Evolutionary conservation across 2,113 vertebrate genomes (phyloP), one percentile per base, ranked within the genome.

Genomic region (Nothoprocta perdicaria): DNA sequence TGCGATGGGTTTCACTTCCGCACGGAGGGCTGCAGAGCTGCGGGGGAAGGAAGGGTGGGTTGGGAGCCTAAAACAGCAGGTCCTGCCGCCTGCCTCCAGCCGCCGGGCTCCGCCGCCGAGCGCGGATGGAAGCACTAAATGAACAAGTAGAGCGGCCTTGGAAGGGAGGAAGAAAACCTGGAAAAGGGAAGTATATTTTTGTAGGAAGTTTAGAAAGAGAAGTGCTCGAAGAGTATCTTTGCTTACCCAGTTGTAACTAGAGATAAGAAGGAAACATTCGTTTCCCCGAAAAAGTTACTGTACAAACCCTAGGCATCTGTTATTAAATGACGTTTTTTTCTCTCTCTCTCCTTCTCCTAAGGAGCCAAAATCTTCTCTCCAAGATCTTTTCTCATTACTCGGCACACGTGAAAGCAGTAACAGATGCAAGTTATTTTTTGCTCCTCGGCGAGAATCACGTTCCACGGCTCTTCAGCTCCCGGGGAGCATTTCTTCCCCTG

Each of bases 1-100:
- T 92, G 90, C 9, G 45, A 53, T 3, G 38, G 96, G 94, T 93
- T 94, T 97, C 93, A 27, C 91, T 96, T 96, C 96, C 95, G 78
- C 73, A 82, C 68, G 78, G 91, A 93, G 89, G 96, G 90, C 69
- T 43, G 58, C 12, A 11, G 27, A 46, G 77, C n/a, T 69, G 73
- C 62, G 71, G 83, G 89, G 96, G 92, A 84, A 95, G 95, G 94
- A 91, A 93, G 86, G 93, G 88, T 77, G 95, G 76, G 68, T 88
- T 55, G 21, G 69, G 46, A 80, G 84, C 50, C 73, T n/a, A 31
- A 26, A 69, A 89, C 87, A 81, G 62, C 45, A 33, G 26, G 65
- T 60, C 67, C 84, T 0, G 33, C 2, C 29, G 33, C 2, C 29
- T 52, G 92, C 83, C 22, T 13, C 46, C 73, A 80, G 91, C 79